Conservation (phyloP, 1,140 invertebrate genomes). For the Lepidurus couesii region DNA sequence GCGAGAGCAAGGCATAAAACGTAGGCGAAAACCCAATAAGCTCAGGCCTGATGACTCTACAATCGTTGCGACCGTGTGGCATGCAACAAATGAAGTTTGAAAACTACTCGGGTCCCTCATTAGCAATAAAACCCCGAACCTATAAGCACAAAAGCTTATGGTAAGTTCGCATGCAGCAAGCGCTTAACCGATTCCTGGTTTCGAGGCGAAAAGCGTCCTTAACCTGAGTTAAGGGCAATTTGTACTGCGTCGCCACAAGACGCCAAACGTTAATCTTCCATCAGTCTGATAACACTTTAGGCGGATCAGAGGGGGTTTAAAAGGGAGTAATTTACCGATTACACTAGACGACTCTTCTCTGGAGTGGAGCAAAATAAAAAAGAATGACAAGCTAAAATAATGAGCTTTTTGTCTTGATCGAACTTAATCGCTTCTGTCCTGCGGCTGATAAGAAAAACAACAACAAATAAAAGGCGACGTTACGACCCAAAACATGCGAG, state of each 20-base stretch:
- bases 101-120: background rate
- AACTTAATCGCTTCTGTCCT: background rate
- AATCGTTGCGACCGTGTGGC: background rate
- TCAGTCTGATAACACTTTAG: background rate
- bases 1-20: background rate
- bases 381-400: background rate
- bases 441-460: background rate
- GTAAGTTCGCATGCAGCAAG: background rate
- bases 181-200: background rate
- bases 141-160: background rate
- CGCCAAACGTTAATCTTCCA: background rate
- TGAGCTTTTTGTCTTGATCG: background rate
- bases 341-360: background rate
- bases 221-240: conserved; percentile 8
- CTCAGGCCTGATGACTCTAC: background rate
- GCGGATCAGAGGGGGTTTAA: background rate
- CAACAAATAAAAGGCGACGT: background rate
- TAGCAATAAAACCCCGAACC: background rate
- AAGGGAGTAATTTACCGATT: background rate
- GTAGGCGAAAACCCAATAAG: background rate
- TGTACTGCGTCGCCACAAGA: background rate
- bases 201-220: background rate
- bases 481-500: background rate
- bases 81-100: conserved; percentile 10
- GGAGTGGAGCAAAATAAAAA: background rate